Percentiles rank a stretch among this genome's conserved stretches.
Evolutionary conservation across 2,888 invertebrate genomes (phyloP).

Genomic region (Tuta absoluta): DNA sequence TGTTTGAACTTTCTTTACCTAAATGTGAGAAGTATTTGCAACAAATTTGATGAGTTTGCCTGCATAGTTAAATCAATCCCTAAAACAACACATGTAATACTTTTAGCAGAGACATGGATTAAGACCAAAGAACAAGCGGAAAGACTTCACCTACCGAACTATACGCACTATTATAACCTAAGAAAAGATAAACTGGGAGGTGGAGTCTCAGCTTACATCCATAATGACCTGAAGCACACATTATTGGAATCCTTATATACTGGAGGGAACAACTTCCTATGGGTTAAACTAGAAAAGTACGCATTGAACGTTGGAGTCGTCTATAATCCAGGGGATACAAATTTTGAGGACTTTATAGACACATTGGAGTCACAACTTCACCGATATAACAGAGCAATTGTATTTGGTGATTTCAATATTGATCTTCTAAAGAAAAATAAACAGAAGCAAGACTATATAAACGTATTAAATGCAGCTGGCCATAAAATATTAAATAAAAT

Average conservation of each 20-base stretch:
- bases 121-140: slow-evolving; percentile 27
- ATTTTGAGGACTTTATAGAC: slow-evolving; percentile 30
- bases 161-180: slow-evolving; percentile 36
- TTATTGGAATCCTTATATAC: slow-evolving; percentile 28
- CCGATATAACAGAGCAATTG: slow-evolving; percentile 31
- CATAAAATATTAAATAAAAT: slow-evolving; percentile 34
- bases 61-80: slow-evolving; percentile 32
- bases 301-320: too few species aligned
- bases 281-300: too few species aligned
- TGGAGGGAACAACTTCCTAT: slow-evolving; percentile 36
- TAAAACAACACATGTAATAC: slow-evolving; percentile 29
- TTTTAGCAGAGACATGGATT: slow-evolving; percentile 38
- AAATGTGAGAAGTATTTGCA: slow-evolving; percentile 38
- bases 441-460: slow-evolving; percentile 24
- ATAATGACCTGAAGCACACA: slow-evolving; percentile 34
- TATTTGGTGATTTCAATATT: slow-evolving; percentile 35
- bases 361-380: slow-evolving; percentile 30
- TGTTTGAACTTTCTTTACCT: slow-evolving; percentile 34
- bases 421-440: slow-evolving; percentile 30
- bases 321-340: too few species aligned
- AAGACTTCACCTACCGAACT: slow-evolving; percentile 28
- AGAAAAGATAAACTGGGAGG: slow-evolving; percentile 35
- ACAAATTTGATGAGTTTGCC: slow-evolving; percentile 36
- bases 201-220: slow-evolving; percentile 38
- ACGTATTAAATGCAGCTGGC: slow-evolving; percentile 27